Base-by-base conservation (phyloP, 2,888 invertebrate genomes). In the Lacanobia wlatinum region DNA sequence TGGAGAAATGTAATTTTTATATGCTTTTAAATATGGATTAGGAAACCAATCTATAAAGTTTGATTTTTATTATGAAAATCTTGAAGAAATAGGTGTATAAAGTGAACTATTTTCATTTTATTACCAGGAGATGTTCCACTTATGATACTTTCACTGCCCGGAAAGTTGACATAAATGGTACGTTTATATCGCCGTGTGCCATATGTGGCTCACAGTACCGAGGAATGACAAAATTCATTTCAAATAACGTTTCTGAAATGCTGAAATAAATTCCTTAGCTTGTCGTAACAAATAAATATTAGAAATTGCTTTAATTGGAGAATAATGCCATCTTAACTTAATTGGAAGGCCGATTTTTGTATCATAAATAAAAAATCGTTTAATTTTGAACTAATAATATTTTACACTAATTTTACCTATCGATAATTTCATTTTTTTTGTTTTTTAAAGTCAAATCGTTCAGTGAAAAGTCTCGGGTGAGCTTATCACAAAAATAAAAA, bases 1-100 rank as follows among this genome's bases (percentile, higher is more conserved):
- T 69, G 56, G 50, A 43, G 43, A 12, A 43, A 9, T 34, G 28
- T 55, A 73, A 48, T 64, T 76, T 84, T 80, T 74, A 80, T 60
- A 59, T 12, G 65, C 43, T 81, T 73, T 81, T 76, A 68, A 76
- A 75, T 34, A 64, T 28, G 53, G 34, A 68, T 76, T 71, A 53
- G 21, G 61, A 56, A 81, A 43, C 16, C 8, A 7, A 76, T 38
- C 14, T 38, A 5, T 23, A n/a, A 38, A 75, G 7, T 48, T 4
- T 1, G n/a, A 7, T 12, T 53, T 50, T 56, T 60, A 52, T 43
- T 18, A n/a, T 28, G 18, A 40, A 80, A 46, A 60, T 28, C 12
- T 43, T 40, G 7, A n/a, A 58, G 18, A 12, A 53, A 28, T n/a
- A 28, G n/a, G 18, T 43, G 3, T 52, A 34, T 1, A 21, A 9